Evolutionary conservation across 2,797 vertebrate genomes (phyloP), one percentile per base, ranked within the genome.

Genomic region (Schizopygopsis pylzovi): DNA sequence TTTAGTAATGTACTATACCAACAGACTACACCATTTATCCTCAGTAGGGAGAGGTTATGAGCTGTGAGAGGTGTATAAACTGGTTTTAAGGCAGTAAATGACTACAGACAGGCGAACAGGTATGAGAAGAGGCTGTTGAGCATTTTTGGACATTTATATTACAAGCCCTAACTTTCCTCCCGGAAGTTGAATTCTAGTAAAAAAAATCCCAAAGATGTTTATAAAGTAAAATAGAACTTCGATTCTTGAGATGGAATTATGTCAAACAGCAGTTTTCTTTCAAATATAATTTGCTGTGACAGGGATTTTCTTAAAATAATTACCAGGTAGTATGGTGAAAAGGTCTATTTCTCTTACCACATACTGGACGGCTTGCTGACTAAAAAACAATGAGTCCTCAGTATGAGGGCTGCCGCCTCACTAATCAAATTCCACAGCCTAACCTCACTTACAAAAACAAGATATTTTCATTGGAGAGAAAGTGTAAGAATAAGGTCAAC

Each of bases 41-140:
- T 85, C 80, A 70, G 39, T 0, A 87, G 61, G 83, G 73, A 87
- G 72, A 85, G 63, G 56, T 59, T 84, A 45, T 61, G 56, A 71
- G 56, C 73, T 63, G 71, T 54, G 72, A 86, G 79, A 89, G 88
- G 87, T 88, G 84, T 83, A 80, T 76, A 92, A 91, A 93, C 93
- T 91, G 92, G 91, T 91, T 94, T 89, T 91, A 82, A 89, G 87
- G 86, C 87, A 79, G 83, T 88, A 85, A 87, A 88, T 91, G 89
- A 89, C 67, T 86, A 79, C 87, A 91, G 47, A 71, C 41, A 52
- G 81, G 75, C 8, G 49, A 83, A 82, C 75, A 91, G 85, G 87
- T 85, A 89, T 89, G 89, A 71, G 61, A 76, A 68, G 7, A 39
- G 63, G 73, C 73, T 70, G 82, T 59, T 81, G 3, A 77, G 37